Evolutionary conservation across 2,797 vertebrate species (phyloP).

Genomic region (Pelochelys cantorii): DNA sequence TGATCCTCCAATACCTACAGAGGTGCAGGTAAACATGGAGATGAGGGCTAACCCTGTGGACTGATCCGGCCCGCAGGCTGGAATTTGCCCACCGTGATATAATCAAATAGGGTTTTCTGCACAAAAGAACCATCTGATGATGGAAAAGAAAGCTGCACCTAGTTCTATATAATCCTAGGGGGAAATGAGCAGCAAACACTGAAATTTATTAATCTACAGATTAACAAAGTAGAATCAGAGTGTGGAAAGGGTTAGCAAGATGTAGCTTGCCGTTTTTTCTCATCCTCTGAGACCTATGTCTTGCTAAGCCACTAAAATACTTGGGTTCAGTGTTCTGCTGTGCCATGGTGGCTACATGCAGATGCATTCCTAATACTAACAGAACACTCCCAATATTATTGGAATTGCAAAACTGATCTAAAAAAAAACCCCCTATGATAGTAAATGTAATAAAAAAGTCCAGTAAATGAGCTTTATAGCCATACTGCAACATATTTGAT

Average conservation of each 20-base stretch:
- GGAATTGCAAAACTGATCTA: conserved; percentile 51
- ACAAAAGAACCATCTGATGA: not conserved
- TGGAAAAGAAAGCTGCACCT: conserved; percentile 33
- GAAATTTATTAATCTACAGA: conserved; percentile 62
- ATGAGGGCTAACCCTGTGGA: too few relatives aligned
- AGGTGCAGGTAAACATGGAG: too few relatives aligned
- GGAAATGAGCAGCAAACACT: conserved; percentile 59
- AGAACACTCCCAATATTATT: conserved; percentile 57
- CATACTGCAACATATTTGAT: not conserved
- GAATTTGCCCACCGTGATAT: too few relatives aligned
- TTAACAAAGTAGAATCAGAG: conserved; percentile 65
- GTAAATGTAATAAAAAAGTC: conserved; percentile 18
- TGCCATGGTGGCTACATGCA: conserved; percentile 51
- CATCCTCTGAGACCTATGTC: conserved; percentile 70
- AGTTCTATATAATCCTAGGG: not conserved
- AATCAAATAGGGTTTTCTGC: conserved; percentile 24
- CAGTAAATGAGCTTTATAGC: conserved; percentile 14
- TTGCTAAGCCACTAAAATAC: conserved; percentile 71
- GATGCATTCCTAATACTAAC: conserved; percentile 70
- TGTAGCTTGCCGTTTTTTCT: conserved; percentile 69
- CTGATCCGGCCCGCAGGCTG: too few relatives aligned
- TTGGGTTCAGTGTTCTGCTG: conserved; percentile 57
- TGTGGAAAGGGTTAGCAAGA: conserved; percentile 74
- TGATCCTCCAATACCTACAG: too few relatives aligned
- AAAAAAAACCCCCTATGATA: conserved; percentile 22